Evolutionary conservation across 2,113 vertebrate genomes (phyloP).

Genomic region (Pyrgilauda ruficollis): DNA sequence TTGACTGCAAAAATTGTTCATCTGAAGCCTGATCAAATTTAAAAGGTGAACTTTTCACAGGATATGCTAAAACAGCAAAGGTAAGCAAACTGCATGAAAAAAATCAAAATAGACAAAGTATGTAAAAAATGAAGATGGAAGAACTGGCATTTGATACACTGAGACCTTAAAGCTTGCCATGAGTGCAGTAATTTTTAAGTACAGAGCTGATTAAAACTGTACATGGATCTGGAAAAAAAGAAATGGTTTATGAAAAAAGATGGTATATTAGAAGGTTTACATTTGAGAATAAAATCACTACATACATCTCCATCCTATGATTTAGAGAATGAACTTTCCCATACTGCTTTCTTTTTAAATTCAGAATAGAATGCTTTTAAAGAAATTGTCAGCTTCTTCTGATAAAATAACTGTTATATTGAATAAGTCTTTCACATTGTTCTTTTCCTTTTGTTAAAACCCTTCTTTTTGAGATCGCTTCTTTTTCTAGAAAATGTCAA

Average conservation of each 20-base stretch:
- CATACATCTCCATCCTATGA: not conserved
- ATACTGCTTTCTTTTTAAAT: not conserved
- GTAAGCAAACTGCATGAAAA: not conserved
- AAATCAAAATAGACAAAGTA: not conserved
- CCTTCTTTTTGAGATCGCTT: not conserved
- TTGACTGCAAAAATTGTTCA: not conserved
- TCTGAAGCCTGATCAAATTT: not conserved
- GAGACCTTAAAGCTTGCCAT: not conserved
- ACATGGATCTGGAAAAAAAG: not conserved
- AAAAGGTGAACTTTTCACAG: not conserved
- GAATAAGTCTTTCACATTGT: not conserved
- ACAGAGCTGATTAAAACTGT: not conserved
- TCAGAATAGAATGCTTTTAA: not conserved
- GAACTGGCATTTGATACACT: not conserved
- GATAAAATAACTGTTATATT: not conserved
- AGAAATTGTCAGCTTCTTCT: not conserved
- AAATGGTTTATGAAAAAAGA: not conserved
- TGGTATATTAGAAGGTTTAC: not conserved
- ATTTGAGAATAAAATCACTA: not conserved
- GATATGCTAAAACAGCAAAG: not conserved
- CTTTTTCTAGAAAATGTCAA: not conserved
- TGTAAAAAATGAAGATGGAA: not conserved
- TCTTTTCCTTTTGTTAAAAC: not conserved
- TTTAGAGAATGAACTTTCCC: not conserved
- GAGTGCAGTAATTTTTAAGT: not conserved